These are phyloP conservation scores for Cheilosia soror DNA, from an alignment of 2,888 invertebrate genomes.

Conservation along the genomic window DNA sequence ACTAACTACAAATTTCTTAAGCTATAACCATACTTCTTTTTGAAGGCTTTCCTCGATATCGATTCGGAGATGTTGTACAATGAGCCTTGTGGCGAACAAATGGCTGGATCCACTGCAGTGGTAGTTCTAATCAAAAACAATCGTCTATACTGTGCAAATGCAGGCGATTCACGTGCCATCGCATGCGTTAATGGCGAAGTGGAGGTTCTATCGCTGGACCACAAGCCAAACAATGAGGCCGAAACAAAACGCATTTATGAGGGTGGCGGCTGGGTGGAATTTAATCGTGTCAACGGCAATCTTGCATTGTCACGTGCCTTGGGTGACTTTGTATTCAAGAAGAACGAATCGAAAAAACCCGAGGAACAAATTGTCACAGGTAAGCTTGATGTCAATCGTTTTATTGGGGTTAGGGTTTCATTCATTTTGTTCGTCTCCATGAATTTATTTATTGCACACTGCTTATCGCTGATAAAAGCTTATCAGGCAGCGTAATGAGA, in stretches of 20 bases:
- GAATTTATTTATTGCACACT: neutral
- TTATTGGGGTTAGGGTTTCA: neutral
- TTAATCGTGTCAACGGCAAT: conserved; percentile 99
- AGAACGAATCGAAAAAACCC: conserved; percentile 92
- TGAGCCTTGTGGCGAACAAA: conserved; percentile 93
- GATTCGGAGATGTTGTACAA: conserved; percentile 97
- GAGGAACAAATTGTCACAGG: conserved; percentile 99
- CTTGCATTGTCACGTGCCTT: conserved; percentile 97
- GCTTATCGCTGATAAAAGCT: conserved; percentile 28
- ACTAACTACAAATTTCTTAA: neutral
- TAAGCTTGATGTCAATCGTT: conserved; percentile 82
- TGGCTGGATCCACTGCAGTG: conserved; percentile 97
- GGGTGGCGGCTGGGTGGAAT: conserved; percentile 98
- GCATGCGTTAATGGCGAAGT: conserved; percentile 93
- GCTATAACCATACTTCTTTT: conserved; percentile 48
- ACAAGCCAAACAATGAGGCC: conserved; percentile 96
- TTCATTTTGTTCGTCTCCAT: neutral
- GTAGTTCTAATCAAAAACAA: conserved; percentile 93
- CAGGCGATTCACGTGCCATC: conserved; percentile 98
- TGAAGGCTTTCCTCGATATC: conserved; percentile 93
- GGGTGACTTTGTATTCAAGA: conserved; percentile 98
- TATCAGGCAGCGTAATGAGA: conserved; percentile 26
- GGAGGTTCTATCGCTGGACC: conserved; percentile 91
- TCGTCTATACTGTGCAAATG: conserved; percentile 96
- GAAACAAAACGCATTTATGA: conserved; percentile 95